A percentile compares a stretch with the other conserved stretches of the same genome.
phyloP scores from a whole-genome alignment of 2,797 vertebrate genomes.

The Protosalanx chinensis region DNA sequence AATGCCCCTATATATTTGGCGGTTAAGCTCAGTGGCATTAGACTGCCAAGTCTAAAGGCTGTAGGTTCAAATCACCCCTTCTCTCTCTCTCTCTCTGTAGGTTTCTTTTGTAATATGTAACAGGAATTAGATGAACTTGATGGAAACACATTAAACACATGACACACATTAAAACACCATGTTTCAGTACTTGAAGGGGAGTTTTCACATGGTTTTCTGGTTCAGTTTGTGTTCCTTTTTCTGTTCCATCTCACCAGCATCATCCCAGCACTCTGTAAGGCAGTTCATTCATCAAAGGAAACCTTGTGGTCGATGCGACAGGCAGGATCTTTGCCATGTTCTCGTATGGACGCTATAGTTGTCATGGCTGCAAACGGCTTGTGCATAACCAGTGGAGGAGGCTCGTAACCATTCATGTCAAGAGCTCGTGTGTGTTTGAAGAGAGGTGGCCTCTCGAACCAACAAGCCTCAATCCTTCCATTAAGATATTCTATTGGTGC shows the following conservation, averaged over 20 bases:
- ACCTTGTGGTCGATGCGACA: not conserved
- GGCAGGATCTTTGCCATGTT: not conserved
- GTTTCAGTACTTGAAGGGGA: not conserved
- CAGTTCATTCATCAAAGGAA: no score
- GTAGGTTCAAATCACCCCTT: no score
- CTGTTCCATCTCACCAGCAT: no score
- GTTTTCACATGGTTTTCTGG: not conserved
- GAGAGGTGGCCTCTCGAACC: constrained; percentile 60
- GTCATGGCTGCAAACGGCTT: constrained; percentile 62
- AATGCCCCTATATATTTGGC: no score
- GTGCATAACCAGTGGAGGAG: constrained; percentile 41
- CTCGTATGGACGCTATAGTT: constrained; percentile 46
- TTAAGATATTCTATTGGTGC: constrained; percentile 58
- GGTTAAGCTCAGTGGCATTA: no score
- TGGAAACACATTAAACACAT: not conserved
- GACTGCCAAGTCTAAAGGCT: no score
- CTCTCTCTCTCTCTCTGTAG: no score
- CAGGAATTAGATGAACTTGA: not conserved
- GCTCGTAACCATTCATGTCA: constrained; percentile 47
- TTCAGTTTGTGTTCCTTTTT: no score
- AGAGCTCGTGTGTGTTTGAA: constrained; percentile 36
- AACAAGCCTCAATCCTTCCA: constrained; percentile 63
- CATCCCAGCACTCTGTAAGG: no score
- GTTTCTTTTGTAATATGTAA: not conserved
- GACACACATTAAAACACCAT: not conserved